Base-by-base conservation (phyloP, 2,113 vertebrate species). In the Thalassoma bifasciatum region DNA sequence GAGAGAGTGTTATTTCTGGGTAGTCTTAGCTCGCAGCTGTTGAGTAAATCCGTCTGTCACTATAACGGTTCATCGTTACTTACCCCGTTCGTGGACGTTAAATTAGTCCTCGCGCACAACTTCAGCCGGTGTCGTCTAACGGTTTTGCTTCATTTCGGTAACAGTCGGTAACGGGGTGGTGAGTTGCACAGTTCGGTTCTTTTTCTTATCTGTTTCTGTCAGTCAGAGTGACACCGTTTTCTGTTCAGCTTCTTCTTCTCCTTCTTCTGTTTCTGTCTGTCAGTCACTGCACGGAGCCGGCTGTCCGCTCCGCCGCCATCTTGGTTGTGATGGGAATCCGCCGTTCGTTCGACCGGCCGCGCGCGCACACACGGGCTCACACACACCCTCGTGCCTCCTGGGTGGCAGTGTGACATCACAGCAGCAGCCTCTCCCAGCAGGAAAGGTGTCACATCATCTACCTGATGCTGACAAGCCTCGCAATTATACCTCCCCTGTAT, bases 231-330 rank as follows among this genome's bases (percentile, higher is more conserved):
- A 17, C 16, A 9, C 56, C 74, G 68, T 67, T 36, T 36, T 40
- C 50, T 10, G 50, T 72, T 71, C 70, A 8, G 21, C 44, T 57
- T 8, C 56, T 46, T 67, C 62, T 26, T 49, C 56, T 46, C 64
- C 62, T 26, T 49, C n/a, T n/a, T n/a, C n/a, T n/a, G n/a, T n/a
- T n/a, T n/a, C 75, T 22, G 2, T 22, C 38, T 53, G 81, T 88
- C 86, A 70, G 74, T 83, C 84, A 79, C 36, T 38, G 81, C 6
- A 69, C 47, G 17, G 79, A 51, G 72, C 87, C 90, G 88, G 86
- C 84, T 86, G 84, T 77, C 61, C 81, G 82, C 86, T 81, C 57
- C 64, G 84, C 69, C 87, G 90, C 90, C 90, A 92, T 92, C 81
- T 92, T 92, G 90, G 72, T 79, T 89, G 81, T 86, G 86, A 86